These are phyloP conservation scores for Sinopyrophorus schimmeli DNA, from an alignment of 2,888 invertebrate genomes.

Conservation along the genomic window DNA sequence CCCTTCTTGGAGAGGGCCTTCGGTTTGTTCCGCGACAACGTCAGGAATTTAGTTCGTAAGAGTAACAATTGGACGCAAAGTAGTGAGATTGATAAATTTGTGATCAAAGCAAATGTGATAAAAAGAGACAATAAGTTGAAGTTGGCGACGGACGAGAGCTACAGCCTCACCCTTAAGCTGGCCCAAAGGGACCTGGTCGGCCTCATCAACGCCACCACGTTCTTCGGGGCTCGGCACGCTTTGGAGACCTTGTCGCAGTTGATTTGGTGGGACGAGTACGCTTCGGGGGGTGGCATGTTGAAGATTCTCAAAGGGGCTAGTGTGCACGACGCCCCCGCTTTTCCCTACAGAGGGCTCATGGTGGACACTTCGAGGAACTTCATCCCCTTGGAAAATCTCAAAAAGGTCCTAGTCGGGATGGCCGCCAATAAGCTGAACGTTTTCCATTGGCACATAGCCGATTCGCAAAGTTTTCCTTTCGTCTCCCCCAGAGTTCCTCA, in stretches of 20 bases:
- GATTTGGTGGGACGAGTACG: constrained; percentile 74
- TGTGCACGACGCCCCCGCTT: constrained; percentile 77
- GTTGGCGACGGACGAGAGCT: constrained; percentile 74
- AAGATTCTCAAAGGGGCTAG: constrained; percentile 67
- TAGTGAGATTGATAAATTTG: constrained; percentile 47
- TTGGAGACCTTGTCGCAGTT: constrained; percentile 79
- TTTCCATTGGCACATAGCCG: constrained; percentile 91
- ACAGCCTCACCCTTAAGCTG: constrained; percentile 65
- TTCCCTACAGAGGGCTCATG: constrained; percentile 81
- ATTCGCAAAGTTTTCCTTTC: constrained; percentile 92
- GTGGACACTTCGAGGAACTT: constrained; percentile 91
- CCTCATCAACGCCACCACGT: constrained; percentile 67
- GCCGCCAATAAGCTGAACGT: constrained; percentile 87
- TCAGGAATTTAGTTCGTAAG: constrained; percentile 41
- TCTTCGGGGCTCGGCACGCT: constrained; percentile 78
- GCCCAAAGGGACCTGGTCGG: constrained; percentile 58
- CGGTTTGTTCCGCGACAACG: constrained; percentile 55
- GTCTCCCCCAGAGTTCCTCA: constrained; percentile 75
- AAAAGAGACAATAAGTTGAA: constrained; percentile 61
- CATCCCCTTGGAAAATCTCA: constrained; percentile 72
- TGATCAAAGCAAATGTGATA: constrained; percentile 61
- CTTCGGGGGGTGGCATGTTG: constrained; percentile 62
- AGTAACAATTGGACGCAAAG: constrained; percentile 39
- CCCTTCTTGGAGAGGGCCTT: constrained; percentile 59
- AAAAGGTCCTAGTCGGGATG: constrained; percentile 84